Evolutionary conservation across 2,113 vertebrate species (phyloP).

Genomic region (Forbesichthys papilliferus): DNA sequence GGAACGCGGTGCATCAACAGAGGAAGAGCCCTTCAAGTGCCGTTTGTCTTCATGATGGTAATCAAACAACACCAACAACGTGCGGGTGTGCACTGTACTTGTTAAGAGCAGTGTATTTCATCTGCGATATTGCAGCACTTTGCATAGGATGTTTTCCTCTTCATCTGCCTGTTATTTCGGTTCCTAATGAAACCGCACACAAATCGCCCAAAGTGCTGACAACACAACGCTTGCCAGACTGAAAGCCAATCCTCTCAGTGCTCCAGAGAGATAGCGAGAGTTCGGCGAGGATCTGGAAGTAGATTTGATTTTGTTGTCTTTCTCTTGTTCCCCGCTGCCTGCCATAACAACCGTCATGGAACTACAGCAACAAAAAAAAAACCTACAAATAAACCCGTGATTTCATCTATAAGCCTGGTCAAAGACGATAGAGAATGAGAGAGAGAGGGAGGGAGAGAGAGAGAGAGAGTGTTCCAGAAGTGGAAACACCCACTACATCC

Average conservation of each 20-base stretch:
- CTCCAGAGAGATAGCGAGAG: constrained; percentile 69
- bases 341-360: constrained; percentile 33
- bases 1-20: too few relatives aligned
- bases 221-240: constrained; percentile 68
- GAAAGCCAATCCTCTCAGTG: constrained; percentile 78
- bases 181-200: constrained; percentile 77
- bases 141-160: constrained; percentile 70
- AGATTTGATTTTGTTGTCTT: constrained; percentile 69
- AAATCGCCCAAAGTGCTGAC: constrained; percentile 82
- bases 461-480: constrained; percentile 23
- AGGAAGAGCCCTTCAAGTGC: constrained; percentile 47
- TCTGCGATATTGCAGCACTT: constrained; percentile 63
- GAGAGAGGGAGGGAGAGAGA: constrained; percentile 33
- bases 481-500: constrained; percentile 33
- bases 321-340: constrained; percentile 28
- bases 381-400: constrained; percentile 45
- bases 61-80: constrained; percentile 26
- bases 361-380: constrained; percentile 39
- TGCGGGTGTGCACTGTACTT: background rate
- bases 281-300: constrained; percentile 56
- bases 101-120: constrained; percentile 42
- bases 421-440: constrained; percentile 27
- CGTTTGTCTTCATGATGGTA: constrained; percentile 25
- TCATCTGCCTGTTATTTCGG: constrained; percentile 72
- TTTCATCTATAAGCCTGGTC: constrained; percentile 72